Base-by-base conservation (phyloP, 2,113 vertebrate species). In the Leptosomus discolor region DNA sequence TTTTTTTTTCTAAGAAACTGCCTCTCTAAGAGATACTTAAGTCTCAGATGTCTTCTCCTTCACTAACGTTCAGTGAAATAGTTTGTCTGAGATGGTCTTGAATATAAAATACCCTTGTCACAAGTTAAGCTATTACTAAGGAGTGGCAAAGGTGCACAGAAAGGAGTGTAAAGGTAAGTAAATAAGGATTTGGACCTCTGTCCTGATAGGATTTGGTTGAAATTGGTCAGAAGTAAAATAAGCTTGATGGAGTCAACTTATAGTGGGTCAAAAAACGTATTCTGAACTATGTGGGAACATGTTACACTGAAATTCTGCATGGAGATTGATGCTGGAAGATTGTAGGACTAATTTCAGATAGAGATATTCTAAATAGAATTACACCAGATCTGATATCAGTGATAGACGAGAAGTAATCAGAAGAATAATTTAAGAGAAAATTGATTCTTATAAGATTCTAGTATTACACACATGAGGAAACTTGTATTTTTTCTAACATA, bases 61-160 rank as follows among this genome's bases (percentile, higher is more conserved):
- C 36, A 90, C 78, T 96, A 89, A 91, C 60, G 61, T 68, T 95
- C 64, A 90, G n/a, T 96, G 43, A 96, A 96, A 94, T 37, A 70
- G 16, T 67, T 96, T 60, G 34, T 88, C 75, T 93, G 80, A 88
- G 30, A 37, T 90, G 63, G 15, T 78, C 81, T 65, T 94, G 30
- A 92, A 56, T 71, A 88, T 73, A 85, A 94, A 97, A 92, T 94
- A 76, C 54, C 64, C 39, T 85, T 81, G 73, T 90, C 61, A 93
- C 11, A 69, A 82, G 69, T 58, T 73, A 96, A 96, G 45, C 15
- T 96, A 37, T 94, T 96, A 79, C 30, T 46, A 84, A 88, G 67
- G 29, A 80, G 73, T 53, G 10, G n/a, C 50, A 88, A 93, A 84
- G 34, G 64, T 56, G 26, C 53, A 54, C 16, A 77, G 63, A 22